Evolutionary conservation across 2,888 invertebrate genomes (phyloP).

Genomic region (Drosophila barbarae): DNA sequence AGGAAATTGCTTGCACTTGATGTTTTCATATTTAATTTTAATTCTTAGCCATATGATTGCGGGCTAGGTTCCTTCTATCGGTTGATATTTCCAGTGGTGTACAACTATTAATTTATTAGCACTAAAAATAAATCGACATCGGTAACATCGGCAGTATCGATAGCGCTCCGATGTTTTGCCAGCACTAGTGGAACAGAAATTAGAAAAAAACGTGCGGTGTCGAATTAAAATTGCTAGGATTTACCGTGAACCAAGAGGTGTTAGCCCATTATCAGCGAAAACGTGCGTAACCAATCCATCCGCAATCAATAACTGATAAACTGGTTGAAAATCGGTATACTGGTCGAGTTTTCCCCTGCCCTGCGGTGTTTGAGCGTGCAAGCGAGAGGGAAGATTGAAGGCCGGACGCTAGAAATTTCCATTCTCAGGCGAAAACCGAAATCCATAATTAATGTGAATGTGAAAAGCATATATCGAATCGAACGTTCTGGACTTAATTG

Average conservation of each 20-base stretch:
- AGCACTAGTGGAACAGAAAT: slow-evolving; percentile 1
- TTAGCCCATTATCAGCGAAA: slow-evolving; percentile 22
- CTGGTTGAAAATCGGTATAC: neutral
- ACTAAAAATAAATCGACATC: too few relatives aligned
- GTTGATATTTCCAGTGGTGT: too few relatives aligned
- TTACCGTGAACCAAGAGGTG: slow-evolving; percentile 23
- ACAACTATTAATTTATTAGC: too few relatives aligned
- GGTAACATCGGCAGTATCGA: too few relatives aligned
- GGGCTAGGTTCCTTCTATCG: too few relatives aligned
- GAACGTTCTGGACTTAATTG: slow-evolving; percentile 41
- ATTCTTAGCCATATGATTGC: too few relatives aligned
- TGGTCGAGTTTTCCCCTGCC: neutral
- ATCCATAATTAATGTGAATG: slow-evolving; percentile 59
- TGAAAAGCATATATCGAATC: slow-evolving; percentile 26
- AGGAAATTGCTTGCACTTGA: neutral
- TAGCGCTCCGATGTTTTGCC: too few relatives aligned
- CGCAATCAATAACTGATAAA: neutral
- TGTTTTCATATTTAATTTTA: neutral
- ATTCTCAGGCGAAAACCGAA: slow-evolving; percentile 28
- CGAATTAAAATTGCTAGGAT: slow-evolving; percentile 19
- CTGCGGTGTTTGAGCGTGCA: slow-evolving; percentile 3
- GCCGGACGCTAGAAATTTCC: slow-evolving; percentile 47
- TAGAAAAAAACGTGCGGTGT: slow-evolving; percentile 33
- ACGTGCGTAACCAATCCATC: slow-evolving; percentile 21
- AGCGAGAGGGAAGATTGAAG: slow-evolving; percentile 23